These are phyloP conservation scores for Chironex yamaguchii DNA, from an alignment of 30 jellyfish, hydroid and myxozoan genomes.

Conservation along the genomic window DNA sequence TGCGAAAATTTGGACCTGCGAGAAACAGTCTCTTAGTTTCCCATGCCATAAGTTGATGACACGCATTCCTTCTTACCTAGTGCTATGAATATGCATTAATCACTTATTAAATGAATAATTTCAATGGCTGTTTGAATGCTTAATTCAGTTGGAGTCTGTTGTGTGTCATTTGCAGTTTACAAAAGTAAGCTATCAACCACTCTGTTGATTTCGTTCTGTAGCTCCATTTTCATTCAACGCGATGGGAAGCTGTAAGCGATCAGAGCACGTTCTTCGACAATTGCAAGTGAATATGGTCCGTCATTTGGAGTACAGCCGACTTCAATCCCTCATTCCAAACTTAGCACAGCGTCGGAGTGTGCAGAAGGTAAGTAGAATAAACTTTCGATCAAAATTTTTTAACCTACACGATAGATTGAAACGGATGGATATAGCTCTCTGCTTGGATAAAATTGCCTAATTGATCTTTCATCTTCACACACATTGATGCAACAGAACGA, in stretches of 20 bases:
- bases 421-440: too few relatives aligned
- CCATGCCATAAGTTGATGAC: neutral
- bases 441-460: too few relatives aligned
- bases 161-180: neutral
- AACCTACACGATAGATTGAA: too few relatives aligned
- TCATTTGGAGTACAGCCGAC: neutral
- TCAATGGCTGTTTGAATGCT: neutral
- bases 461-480: too few relatives aligned
- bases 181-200: neutral
- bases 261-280: neutral
- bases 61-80: neutral
- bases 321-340: neutral
- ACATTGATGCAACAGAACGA: too few relatives aligned
- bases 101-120: neutral
- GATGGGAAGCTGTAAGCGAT: neutral
- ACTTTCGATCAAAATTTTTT: too few relatives aligned
- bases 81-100: neutral
- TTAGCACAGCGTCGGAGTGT: neutral
- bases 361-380: neutral
- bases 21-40: too few relatives aligned
- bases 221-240: neutral
- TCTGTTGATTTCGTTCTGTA: neutral
- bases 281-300: neutral
- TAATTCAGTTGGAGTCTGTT: neutral
- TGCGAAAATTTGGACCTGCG: too few relatives aligned